A percentile compares a stretch with the other conserved stretches of the same genome.
Evolutionary conservation across 2,888 invertebrate species (phyloP).

Genomic region (Thereva unica): DNA sequence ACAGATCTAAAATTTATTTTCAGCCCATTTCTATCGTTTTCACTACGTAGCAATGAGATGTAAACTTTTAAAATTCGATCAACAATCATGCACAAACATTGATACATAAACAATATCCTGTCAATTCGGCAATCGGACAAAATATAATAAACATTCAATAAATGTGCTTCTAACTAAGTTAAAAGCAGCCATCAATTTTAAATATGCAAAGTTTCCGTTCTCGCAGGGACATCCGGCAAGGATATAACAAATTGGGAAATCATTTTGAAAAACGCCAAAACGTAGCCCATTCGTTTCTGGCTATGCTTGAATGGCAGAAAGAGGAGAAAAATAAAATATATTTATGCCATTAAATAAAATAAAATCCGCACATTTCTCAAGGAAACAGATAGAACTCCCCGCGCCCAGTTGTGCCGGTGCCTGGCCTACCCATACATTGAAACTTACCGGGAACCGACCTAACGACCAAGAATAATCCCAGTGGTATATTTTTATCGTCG

Average conservation of each 20-base stretch:
- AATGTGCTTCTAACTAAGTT: too few species aligned
- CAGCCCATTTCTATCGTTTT: too few species aligned
- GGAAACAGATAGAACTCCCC: neutral
- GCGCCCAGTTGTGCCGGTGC: neutral
- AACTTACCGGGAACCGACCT: constrained; percentile 23
- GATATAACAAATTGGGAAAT: constrained; percentile 11
- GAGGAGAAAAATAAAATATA: constrained; percentile 11
- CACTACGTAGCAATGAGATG: too few species aligned
- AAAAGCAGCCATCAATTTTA: too few species aligned
- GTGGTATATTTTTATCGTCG: constrained; percentile 34
- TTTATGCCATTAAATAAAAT: constrained; percentile 1
- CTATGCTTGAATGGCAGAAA: constrained; percentile 6
- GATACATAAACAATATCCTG: too few species aligned
- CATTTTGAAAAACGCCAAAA: constrained; percentile 15
- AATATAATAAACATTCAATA: too few species aligned
- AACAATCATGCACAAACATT: too few species aligned
- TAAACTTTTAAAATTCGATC: too few species aligned
- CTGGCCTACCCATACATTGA: constrained; percentile 6
- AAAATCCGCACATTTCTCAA: neutral
- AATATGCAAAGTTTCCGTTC: too few species aligned
- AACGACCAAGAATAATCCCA: constrained; percentile 31
- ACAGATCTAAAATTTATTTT: too few species aligned
- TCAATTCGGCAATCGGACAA: too few species aligned
- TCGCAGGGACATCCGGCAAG: too few species aligned
- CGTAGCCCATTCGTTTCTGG: constrained; percentile 18